Evolutionary conservation across 2,113 vertebrate genomes (phyloP).

Genomic region (Neomonachus schauinslandi): DNA sequence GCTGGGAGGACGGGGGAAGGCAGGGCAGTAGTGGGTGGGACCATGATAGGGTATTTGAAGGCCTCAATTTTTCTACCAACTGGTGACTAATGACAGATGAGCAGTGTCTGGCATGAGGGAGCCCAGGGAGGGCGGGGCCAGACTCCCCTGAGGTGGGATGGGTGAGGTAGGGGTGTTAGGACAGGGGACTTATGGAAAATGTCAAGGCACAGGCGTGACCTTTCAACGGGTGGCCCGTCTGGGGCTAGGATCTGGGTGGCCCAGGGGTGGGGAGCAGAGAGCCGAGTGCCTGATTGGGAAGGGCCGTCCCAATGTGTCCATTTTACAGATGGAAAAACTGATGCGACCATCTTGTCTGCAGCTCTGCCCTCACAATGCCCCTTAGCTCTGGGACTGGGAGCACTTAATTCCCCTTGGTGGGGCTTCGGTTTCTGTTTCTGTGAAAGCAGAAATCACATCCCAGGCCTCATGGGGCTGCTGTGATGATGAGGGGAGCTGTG

Average conservation of each 20-base stretch:
- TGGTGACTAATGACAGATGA: conserved; percentile 67
- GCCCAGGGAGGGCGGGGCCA: neutral
- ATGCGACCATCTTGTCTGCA: neutral
- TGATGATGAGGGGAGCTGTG: neutral
- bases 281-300: neutral
- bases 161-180: neutral
- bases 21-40: neutral
- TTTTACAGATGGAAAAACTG: neutral
- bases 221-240: neutral
- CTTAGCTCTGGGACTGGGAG: neutral
- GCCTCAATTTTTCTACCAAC: neutral
- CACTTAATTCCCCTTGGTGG: neutral
- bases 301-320: neutral
- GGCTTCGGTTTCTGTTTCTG: neutral
- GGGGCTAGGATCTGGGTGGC: neutral
- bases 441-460: neutral
- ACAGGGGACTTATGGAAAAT: neutral
- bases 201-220: neutral
- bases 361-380: neutral
- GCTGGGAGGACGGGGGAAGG: neutral
- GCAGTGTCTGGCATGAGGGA: conserved; percentile 37
- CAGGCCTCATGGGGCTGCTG: neutral
- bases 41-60: neutral
- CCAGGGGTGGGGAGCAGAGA: neutral
- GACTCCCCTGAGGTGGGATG: neutral